These are phyloP conservation scores for Mormyrus iriodes DNA, from an alignment of 2,113 vertebrate genomes.

Conservation along the genomic window DNA sequence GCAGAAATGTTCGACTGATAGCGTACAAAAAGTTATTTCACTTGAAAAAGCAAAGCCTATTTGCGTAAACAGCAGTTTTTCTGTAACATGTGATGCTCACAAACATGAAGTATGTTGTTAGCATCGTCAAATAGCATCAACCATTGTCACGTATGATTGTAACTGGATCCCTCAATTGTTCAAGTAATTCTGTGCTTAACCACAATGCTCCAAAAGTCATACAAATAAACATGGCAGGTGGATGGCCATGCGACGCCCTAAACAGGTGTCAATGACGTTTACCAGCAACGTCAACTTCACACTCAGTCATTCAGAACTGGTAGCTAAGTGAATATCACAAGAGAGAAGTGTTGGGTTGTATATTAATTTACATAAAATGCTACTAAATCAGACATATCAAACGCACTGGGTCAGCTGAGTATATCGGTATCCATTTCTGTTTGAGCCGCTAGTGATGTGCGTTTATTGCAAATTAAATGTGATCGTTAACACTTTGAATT, in stretches of 20 bases:
- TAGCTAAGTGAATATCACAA: background rate
- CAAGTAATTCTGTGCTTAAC: background rate
- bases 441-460: background rate
- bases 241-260: background rate
- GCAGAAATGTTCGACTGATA: no score
- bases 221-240: background rate
- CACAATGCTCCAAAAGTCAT: background rate
- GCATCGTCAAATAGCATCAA: background rate
- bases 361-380: background rate
- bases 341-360: background rate
- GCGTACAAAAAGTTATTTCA: background rate
- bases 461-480: background rate
- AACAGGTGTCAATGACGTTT: background rate
- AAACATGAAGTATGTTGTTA: background rate
- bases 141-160: background rate
- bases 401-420: background rate
- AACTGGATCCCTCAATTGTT: background rate
- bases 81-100: background rate
- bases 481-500: background rate
- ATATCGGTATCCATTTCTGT: background rate
- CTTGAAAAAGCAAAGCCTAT: background rate
- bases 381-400: background rate
- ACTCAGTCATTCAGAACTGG: background rate
- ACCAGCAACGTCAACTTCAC: background rate
- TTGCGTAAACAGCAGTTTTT: background rate